phyloP scores from a whole-genome alignment of 1,140 invertebrate genomes.

The Lethocerus indicus region DNA sequence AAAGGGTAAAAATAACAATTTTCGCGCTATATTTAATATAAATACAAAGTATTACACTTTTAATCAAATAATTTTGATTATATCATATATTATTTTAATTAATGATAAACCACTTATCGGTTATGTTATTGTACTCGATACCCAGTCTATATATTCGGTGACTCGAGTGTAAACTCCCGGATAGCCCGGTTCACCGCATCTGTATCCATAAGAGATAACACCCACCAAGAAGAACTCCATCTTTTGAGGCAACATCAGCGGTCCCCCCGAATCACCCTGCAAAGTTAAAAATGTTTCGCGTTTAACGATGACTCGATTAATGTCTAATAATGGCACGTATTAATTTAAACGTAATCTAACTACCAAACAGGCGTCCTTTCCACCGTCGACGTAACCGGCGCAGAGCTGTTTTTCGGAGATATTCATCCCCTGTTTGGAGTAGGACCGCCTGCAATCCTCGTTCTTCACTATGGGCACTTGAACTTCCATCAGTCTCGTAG shows the following conservation, averaged over 20 bases:
- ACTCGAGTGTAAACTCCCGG: conserved; percentile 65
- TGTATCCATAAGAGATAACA: conserved; percentile 55
- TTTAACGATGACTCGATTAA: no score
- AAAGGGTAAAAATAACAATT: no score
- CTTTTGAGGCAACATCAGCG: conserved; percentile 43
- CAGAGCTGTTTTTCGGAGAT: conserved; percentile 52
- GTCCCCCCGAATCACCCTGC: conserved; percentile 69
- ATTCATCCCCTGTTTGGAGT: conserved; percentile 30
- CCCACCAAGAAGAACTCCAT: conserved; percentile 42
- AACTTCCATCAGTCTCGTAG: conserved; percentile 41
- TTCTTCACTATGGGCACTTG: conserved; percentile 51
- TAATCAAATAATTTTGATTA: no score
- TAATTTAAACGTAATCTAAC: conserved; percentile 1
- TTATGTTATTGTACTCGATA: no score
- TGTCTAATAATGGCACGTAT: no score
- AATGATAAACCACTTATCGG: no score
- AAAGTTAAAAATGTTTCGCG: conserved; percentile 11
- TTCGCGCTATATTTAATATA: no score
- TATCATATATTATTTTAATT: no score
- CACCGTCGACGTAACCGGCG: conserved; percentile 49
- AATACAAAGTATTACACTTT: no score
- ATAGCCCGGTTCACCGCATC: conserved; percentile 51
- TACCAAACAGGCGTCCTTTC: conserved; percentile 66
- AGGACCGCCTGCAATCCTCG: conserved; percentile 39
- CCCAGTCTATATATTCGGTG: conserved; percentile 21